A percentile compares a stretch with the other conserved stretches of the same genome.
Conservation (phyloP, 2,113 vertebrate species). For the Nymphicus hollandicus region DNA sequence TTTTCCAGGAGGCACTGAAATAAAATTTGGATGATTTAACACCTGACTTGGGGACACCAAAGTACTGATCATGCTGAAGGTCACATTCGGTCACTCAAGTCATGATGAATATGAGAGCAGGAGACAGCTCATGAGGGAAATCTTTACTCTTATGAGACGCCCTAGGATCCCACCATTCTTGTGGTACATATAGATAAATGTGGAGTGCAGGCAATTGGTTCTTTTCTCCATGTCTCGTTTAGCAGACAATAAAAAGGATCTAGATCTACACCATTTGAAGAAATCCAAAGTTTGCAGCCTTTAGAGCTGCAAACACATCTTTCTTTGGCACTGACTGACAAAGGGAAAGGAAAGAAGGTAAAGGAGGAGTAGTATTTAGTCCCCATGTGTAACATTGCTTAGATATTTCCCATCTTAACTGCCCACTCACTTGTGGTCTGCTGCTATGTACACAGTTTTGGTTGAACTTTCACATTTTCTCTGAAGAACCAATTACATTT, state of each 20-base stretch:
- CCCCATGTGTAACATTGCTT: background rate
- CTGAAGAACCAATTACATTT: background rate
- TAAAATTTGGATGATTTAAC: background rate
- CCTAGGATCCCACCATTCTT: background rate
- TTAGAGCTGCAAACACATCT: background rate
- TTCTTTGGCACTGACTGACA: background rate
- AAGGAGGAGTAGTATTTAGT: background rate
- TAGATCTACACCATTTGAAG: background rate
- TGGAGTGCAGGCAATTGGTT: background rate
- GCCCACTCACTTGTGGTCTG: background rate
- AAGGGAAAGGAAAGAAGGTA: background rate
- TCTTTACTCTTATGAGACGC: background rate
- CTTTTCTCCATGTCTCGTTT: background rate
- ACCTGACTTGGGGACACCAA: background rate
- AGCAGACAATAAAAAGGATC: background rate
- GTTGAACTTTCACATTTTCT: background rate
- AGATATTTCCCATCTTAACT: background rate
- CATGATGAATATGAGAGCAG: background rate
- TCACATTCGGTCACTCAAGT: background rate
- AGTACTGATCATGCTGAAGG: background rate
- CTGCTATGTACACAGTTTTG: background rate
- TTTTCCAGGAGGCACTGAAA: background rate
- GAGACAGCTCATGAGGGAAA: background rate
- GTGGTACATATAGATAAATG: background rate
- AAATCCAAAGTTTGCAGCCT: background rate